Percentiles rank a stretch among this genome's conserved stretches.
Conservation (phyloP, 2,888 invertebrate species). For the Agrilus mali region DNA sequence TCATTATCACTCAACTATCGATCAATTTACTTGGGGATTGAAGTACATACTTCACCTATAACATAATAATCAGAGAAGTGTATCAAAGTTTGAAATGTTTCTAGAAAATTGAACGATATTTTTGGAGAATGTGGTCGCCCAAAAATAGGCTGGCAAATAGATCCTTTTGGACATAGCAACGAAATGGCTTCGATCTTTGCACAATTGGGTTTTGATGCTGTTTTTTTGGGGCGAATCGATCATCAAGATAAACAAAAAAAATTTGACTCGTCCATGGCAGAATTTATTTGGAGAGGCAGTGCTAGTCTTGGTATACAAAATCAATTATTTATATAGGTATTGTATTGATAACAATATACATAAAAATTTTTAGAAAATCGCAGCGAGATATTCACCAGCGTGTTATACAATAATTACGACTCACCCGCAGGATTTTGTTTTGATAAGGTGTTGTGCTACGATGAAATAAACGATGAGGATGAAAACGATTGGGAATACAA, state of each 20-base stretch:
- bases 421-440: constrained; percentile 90
- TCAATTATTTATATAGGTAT: background rate
- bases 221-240: constrained; percentile 78
- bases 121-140: constrained; percentile 64
- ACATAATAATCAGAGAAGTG: no score
- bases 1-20: constrained; percentile 62
- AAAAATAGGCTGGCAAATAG: constrained; percentile 69
- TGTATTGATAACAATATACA: background rate
- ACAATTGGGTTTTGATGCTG: constrained; percentile 79
- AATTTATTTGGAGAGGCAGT: constrained; percentile 75
- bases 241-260: constrained; percentile 66
- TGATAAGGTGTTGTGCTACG: constrained; percentile 71
- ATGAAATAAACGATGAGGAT: no score
- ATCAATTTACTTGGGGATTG: constrained; percentile 65
- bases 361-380: constrained; percentile 36
- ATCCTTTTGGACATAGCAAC: constrained; percentile 77
- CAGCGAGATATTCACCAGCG: constrained; percentile 71
- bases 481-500: no score
- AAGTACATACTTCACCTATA: constrained; percentile 32
- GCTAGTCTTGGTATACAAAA: constrained; percentile 48
- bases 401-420: constrained; percentile 67
- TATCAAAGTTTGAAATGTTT: background rate
- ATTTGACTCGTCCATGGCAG: constrained; percentile 44
- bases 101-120: constrained; percentile 42
- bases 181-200: constrained; percentile 74